phyloP scores from a whole-genome alignment of 2,113 vertebrate species.

The Tetrax tetrax region DNA sequence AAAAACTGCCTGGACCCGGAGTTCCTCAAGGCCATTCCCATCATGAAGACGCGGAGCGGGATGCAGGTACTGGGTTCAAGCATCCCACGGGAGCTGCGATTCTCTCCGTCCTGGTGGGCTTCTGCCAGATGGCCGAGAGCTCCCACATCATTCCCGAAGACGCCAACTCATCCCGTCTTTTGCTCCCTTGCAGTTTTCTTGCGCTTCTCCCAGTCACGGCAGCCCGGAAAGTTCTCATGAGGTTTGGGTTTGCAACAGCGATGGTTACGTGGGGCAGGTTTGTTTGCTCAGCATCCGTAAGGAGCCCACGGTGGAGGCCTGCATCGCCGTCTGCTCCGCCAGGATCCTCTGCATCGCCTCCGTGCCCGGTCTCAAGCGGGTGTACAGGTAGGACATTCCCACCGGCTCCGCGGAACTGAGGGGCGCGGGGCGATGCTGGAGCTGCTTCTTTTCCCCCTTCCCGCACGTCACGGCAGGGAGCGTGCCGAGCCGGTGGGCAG shows the following conservation, averaged over 20 bases:
- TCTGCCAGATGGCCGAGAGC: fast-evolving
- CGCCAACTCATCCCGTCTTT: not conserved
- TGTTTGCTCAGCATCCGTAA: conserved; percentile 93
- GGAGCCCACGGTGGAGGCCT: conserved; percentile 96
- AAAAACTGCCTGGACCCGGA: conserved; percentile 96
- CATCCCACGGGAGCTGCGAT: fast-evolving
- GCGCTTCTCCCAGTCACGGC: conserved; percentile 94
- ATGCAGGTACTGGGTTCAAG: conserved; percentile 86
- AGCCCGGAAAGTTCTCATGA: conserved; percentile 89
- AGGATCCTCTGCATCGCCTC: conserved; percentile 96
- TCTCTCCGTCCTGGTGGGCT: not conserved
- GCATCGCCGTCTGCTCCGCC: conserved; percentile 96
- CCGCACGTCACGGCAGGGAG: conserved; percentile 70
- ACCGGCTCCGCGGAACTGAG: fast-evolving
- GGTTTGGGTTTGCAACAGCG: conserved; percentile 99
- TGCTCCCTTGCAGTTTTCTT: conserved; percentile 86
- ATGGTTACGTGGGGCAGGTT: conserved; percentile 97
- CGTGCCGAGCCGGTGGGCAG: conserved; percentile 66
- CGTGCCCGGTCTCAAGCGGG: conserved; percentile 89
- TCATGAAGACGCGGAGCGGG: conserved; percentile 98
- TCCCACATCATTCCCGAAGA: fast-evolving
- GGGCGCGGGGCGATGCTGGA: not conserved
- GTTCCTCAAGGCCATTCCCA: conserved; percentile 98
- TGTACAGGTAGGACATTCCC: conserved; percentile 30
- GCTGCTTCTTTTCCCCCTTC: not conserved